A percentile compares a stretch with the other conserved stretches of the same genome.
These are phyloP conservation scores for Oscheius sp. DNA, from an alignment of 2,888 invertebrate species.

Conservation along the genomic window DNA sequence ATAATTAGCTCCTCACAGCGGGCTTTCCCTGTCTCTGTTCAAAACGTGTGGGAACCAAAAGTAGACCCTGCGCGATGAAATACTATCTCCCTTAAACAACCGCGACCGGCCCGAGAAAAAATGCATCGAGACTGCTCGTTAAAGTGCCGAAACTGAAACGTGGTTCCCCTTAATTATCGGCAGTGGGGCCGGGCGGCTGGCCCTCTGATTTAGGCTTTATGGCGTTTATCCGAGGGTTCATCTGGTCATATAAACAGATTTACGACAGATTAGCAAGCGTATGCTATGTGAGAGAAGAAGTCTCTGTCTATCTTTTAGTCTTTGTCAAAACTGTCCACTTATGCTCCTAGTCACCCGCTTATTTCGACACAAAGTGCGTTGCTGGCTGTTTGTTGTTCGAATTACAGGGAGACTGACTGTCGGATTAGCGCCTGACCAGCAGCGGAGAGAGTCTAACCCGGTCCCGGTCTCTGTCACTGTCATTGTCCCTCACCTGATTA, in stretches of 20 bases:
- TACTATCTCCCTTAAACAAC: neutral
- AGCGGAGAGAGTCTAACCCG: neutral
- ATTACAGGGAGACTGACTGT: conserved; percentile 3
- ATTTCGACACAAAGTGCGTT: conserved; percentile 1
- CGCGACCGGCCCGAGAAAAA: neutral
- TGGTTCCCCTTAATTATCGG: neutral
- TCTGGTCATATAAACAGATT: conserved; percentile 28
- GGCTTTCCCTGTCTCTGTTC: neutral
- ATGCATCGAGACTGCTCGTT: neutral
- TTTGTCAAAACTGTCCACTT: neutral
- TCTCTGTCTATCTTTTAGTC: neutral
- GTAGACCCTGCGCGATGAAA: neutral
- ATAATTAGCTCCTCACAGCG: no score
- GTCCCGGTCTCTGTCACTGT: no score
- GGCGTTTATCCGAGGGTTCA: neutral
- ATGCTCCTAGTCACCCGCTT: neutral
- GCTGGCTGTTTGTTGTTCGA: conserved; percentile 2
- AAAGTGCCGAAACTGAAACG: neutral
- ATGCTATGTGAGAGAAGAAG: neutral
- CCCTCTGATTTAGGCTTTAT: conserved; percentile 5
- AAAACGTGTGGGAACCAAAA: conserved; percentile 1
- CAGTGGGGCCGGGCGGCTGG: neutral
- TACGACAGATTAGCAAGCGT: conserved; percentile 29
- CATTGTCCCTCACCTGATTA: conserved; percentile 7
- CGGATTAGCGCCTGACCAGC: conserved; percentile 3